Conservation (phyloP, 2,888 invertebrate species). For the Strigamia maritima region DNA sequence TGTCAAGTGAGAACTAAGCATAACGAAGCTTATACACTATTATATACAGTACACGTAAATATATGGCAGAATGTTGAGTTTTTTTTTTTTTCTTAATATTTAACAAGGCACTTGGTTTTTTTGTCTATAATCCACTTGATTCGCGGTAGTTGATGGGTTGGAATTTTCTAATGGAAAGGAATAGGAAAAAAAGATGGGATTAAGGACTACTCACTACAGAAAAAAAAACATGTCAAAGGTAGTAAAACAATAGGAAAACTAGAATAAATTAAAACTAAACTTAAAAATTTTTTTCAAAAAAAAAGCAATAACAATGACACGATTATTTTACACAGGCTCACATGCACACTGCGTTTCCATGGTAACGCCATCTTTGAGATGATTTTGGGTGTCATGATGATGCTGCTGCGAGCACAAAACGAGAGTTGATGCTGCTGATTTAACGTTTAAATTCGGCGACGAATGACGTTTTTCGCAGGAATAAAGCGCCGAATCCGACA, state of each 20-base stretch:
- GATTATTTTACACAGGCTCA: neutral
- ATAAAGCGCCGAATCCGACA: neutral
- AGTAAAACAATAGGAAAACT: neutral
- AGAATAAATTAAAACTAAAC: too few relatives aligned
- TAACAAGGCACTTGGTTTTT: neutral
- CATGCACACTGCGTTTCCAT: constrained; percentile 16
- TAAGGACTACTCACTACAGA: neutral
- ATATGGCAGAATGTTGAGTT: neutral
- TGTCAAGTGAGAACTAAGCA: too few relatives aligned
- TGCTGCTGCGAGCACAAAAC: neutral
- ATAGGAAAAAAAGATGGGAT: neutral
- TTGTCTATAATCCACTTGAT: neutral
- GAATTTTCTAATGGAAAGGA: neutral
- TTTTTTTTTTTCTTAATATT: neutral
- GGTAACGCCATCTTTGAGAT: neutral
- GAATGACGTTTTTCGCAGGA: neutral
- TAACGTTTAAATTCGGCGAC: neutral
- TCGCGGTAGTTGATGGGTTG: neutral
- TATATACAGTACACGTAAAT: neutral
- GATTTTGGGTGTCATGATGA: neutral
- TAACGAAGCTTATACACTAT: neutral
- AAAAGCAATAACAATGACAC: neutral
- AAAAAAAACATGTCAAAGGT: neutral
- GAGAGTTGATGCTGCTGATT: neutral
- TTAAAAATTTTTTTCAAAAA: too few relatives aligned